Percentiles rank a stretch among this genome's conserved stretches.
Conservation (phyloP, 2,888 invertebrate genomes). For the Apamea anceps region DNA sequence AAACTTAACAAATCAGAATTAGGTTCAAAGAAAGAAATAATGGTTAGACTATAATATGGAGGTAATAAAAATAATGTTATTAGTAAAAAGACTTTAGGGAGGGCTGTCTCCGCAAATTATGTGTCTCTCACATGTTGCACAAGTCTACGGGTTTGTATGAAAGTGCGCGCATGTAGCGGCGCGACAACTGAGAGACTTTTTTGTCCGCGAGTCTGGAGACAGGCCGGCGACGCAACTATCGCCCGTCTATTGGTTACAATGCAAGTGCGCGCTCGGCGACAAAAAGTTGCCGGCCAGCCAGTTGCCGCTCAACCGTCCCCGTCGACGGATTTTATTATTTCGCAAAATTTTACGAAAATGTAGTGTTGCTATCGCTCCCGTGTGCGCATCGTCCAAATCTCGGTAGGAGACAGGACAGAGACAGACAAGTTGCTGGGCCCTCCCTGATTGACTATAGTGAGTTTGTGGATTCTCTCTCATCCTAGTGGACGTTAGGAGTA, state of each 20-base stretch:
- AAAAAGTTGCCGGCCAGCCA: background rate
- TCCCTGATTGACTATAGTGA: constrained; percentile 10
- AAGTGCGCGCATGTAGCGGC: too few relatives aligned
- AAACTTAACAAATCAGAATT: constrained; percentile 9
- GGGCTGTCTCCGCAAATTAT: background rate
- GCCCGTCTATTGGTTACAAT: background rate
- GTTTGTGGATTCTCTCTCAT: constrained; percentile 14
- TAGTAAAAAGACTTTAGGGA: background rate
- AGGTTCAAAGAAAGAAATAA: background rate
- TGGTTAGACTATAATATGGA: constrained; percentile 11
- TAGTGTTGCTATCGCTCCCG: background rate
- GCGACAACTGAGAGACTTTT: too few relatives aligned
- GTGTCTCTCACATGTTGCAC: background rate
- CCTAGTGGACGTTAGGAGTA: constrained; percentile 6
- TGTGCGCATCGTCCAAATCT: background rate
- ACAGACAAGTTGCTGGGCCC: background rate
- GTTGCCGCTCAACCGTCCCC: background rate
- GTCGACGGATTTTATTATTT: background rate
- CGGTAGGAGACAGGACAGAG: background rate
- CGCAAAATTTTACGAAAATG: background rate
- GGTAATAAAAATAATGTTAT: constrained; percentile 9
- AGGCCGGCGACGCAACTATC: background rate
- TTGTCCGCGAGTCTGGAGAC: too few relatives aligned
- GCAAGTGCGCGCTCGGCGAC: background rate
- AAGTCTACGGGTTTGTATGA: background rate